Percentiles rank a stretch among this genome's conserved stretches.
phyloP scores from a whole-genome alignment of 2,113 vertebrate genomes.

The Astatoreochromis straeleni region DNA sequence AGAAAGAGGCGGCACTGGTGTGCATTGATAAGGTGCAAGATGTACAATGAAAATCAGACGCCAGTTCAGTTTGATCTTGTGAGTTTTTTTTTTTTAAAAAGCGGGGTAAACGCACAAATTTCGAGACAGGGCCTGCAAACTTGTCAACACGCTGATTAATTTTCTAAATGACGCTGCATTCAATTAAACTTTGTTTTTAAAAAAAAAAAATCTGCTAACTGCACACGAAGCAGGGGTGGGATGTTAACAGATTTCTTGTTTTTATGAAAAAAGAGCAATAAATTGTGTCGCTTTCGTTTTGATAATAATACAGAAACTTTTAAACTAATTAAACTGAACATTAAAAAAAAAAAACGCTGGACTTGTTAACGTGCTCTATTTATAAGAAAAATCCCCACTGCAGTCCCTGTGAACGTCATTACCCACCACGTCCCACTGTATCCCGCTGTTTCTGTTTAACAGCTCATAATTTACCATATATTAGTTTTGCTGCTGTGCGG shows the following conservation, averaged over 20 bases:
- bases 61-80: conserved; percentile 6
- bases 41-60: not conserved
- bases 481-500: not conserved
- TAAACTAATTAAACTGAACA: not conserved
- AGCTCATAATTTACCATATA: conserved; percentile 30
- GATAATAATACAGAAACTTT: not conserved
- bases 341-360: not conserved
- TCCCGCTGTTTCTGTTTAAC: conserved; percentile 21
- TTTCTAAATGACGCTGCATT: not conserved
- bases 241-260: not conserved
- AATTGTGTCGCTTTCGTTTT: rapidly evolving
- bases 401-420: not conserved
- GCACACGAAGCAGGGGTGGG: not conserved
- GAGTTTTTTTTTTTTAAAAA: not conserved
- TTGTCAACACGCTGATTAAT: not conserved
- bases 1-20: conserved; percentile 8
- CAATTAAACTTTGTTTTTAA: not conserved
- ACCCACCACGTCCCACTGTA: not conserved
- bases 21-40: conserved; percentile 5
- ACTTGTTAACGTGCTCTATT: not conserved
- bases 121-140: not conserved
- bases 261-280: not conserved
- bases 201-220: not conserved
- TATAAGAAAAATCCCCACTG: not conserved
- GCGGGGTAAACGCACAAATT: not conserved